Percentiles rank a stretch among this genome's conserved stretches.
Evolutionary conservation across 1,140 invertebrate species (phyloP).

Genomic region (Tetramorium alpestre): DNA sequence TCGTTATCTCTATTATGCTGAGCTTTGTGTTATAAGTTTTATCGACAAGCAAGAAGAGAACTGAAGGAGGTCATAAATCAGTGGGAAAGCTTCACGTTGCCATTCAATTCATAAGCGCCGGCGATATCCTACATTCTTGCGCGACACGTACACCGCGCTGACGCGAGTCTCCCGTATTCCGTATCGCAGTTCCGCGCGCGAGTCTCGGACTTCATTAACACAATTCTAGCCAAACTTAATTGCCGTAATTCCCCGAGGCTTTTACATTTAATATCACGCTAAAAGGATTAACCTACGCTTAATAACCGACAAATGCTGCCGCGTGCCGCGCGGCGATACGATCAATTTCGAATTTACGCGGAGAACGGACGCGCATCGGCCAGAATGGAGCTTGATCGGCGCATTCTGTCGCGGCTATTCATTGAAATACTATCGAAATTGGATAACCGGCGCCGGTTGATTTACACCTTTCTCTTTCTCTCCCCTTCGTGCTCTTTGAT

Average conservation of each 20-base stretch:
- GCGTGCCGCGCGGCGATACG: neutral
- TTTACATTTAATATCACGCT: conserved; percentile 28
- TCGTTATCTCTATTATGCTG: conserved; percentile 1
- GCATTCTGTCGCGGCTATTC: neutral
- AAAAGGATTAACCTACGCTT: conserved; percentile 27
- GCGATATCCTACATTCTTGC: neutral
- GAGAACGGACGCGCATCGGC: neutral
- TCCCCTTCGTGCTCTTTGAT: neutral
- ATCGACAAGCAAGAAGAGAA: neutral
- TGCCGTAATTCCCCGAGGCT: neutral
- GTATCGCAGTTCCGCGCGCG: neutral
- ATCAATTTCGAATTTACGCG: conserved; percentile 43
- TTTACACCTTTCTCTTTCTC: neutral
- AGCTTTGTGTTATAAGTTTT: neutral
- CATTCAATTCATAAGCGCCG: neutral
- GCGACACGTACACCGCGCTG: neutral
- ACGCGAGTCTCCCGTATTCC: neutral
- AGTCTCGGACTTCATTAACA: conserved; percentile 1
- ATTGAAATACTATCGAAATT: conserved; percentile 19
- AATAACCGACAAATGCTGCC: conserved; percentile 30
- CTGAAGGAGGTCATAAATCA: conserved; percentile 21
- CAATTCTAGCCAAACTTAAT: neutral
- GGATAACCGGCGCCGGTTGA: conserved; percentile 1
- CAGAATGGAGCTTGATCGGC: conserved; percentile 8
- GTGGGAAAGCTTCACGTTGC: neutral